Conservation (phyloP, 2,797 vertebrate genomes). For the Microchirus variegatus region DNA sequence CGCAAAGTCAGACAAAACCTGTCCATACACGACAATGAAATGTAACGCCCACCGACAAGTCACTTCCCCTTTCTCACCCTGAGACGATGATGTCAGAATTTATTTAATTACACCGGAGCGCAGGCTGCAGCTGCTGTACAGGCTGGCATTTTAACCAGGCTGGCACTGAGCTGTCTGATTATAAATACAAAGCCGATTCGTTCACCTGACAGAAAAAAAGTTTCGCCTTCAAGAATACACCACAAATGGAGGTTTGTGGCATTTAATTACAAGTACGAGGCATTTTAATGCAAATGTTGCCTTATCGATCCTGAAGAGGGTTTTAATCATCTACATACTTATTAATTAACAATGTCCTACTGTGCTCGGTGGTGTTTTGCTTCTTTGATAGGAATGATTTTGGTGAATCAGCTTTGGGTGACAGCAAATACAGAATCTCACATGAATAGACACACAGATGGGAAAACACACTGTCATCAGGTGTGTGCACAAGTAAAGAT, state of each 20-base stretch:
- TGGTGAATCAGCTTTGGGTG: neutral
- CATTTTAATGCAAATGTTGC: no score
- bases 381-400: neutral
- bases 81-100: neutral
- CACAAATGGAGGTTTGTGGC: neutral
- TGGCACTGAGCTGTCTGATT: neutral
- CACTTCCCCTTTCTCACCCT: conserved; percentile 1
- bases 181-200: no score
- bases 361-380: neutral
- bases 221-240: neutral
- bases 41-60: neutral
- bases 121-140: conserved; percentile 3
- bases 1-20: neutral
- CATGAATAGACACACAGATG: neutral
- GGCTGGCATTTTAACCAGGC: neutral
- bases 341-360: neutral
- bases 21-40: neutral
- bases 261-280: neutral
- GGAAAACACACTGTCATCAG: neutral
- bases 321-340: neutral
- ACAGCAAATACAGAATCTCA: neutral
- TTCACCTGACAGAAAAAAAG: conserved; percentile 5
- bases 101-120: conserved; percentile 2
- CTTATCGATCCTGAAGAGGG: no score
- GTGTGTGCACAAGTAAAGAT: neutral